Conservation (phyloP, 2,888 invertebrate species). For the Ametastegia equiseti region DNA sequence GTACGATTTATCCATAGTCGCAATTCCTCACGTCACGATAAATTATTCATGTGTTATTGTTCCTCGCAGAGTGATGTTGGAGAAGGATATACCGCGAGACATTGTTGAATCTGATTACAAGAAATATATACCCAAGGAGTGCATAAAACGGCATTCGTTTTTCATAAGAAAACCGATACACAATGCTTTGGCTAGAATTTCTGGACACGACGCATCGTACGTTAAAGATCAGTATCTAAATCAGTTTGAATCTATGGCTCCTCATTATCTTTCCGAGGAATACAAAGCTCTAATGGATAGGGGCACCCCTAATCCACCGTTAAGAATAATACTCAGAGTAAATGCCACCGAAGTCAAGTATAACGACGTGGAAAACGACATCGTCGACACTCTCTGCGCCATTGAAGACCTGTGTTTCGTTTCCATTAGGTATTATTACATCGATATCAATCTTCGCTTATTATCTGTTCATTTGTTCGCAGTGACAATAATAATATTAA, state of each 20-base stretch:
- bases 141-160: conserved; percentile 85
- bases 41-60: not conserved
- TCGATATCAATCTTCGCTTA: not conserved
- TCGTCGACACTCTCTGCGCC: conserved; percentile 79
- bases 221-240: conserved; percentile 90
- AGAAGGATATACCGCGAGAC: conserved; percentile 83
- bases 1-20: too few relatives aligned
- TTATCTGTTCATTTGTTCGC: too few relatives aligned
- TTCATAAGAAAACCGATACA: conserved; percentile 88
- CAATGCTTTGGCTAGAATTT: conserved; percentile 80
- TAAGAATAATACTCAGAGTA: conserved; percentile 82
- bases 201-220: conserved; percentile 82
- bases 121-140: conserved; percentile 89
- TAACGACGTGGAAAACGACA: conserved; percentile 59
- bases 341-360: conserved; percentile 72
- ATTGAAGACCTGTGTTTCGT: conserved; percentile 92
- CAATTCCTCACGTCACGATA: not conserved
- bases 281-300: conserved; percentile 84
- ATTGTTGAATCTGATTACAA: conserved; percentile 88
- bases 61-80: conserved; percentile 84
- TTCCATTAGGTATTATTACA: conserved; percentile 80
- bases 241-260: conserved; percentile 87
- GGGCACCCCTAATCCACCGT: conserved; percentile 81
- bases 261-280: conserved; percentile 89
- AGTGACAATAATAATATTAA: too few relatives aligned